Evolutionary conservation across 1,140 invertebrate species (phyloP).

Genomic region (Diploscapter pachys): DNA sequence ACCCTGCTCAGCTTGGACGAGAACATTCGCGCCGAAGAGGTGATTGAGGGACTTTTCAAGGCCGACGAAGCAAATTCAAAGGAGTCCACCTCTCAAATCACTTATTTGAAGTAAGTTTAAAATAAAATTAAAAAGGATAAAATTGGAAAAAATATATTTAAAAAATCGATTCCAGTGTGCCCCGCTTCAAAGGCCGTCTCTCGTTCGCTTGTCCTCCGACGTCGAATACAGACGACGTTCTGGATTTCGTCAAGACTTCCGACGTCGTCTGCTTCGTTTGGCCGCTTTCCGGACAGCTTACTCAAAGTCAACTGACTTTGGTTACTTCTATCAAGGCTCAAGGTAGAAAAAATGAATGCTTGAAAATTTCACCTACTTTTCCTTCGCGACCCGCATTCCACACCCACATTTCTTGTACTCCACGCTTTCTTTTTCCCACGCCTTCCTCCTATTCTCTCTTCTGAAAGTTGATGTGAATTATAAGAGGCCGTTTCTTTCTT

Average conservation of each 20-base stretch:
- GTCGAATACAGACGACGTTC: conserved; percentile 13
- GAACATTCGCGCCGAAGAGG: conserved; percentile 2
- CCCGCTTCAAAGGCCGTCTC: conserved; percentile 29
- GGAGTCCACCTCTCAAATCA: conserved; percentile 7
- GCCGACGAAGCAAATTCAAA: conserved; percentile 25
- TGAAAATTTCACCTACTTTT: no score
- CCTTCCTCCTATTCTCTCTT: no score
- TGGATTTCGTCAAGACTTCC: conserved; percentile 26
- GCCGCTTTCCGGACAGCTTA: conserved; percentile 23
- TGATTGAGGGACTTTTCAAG: conserved; percentile 12
- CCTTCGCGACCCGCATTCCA: no score
- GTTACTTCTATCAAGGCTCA: conserved; percentile 21
- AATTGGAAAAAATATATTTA: neutral
- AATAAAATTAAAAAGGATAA: neutral
- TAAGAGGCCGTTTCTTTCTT: no score
- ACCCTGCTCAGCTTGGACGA: conserved; percentile 17
- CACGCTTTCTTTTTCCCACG: no score
- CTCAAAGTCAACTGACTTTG: conserved; percentile 24
- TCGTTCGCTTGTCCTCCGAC: conserved; percentile 22
- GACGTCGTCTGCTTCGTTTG: conserved; percentile 25
- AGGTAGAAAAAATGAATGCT: neutral
- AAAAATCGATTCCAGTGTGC: neutral
- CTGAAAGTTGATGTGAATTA: no score
- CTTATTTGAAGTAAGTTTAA: conserved; percentile 18
- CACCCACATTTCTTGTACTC: no score